Conservation (phyloP, 2,888 invertebrate species). For the Catocala nupta region DNA sequence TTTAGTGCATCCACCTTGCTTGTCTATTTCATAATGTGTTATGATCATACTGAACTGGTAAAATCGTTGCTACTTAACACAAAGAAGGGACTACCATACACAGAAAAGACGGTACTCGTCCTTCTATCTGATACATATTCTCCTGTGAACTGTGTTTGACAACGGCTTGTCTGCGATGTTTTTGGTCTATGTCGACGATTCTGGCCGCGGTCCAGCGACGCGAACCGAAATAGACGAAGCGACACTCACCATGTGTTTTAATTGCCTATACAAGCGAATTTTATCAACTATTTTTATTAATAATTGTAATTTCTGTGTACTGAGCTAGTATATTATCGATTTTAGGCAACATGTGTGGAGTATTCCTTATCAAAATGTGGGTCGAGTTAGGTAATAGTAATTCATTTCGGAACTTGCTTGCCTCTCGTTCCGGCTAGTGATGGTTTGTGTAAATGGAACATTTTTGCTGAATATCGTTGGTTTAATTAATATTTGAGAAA, state of each 20-base stretch:
- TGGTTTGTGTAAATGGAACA: too few relatives aligned
- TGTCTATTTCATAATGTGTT: too few relatives aligned
- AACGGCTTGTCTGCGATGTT: conserved; percentile 31
- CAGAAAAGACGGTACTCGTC: too few relatives aligned
- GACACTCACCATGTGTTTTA: conserved; percentile 68
- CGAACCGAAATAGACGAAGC: conserved; percentile 67
- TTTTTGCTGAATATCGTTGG: too few relatives aligned
- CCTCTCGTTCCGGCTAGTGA: too few relatives aligned
- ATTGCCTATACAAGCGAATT: conserved; percentile 62
- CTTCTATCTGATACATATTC: neutral
- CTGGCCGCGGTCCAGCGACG: conserved; percentile 67
- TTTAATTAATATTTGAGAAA: too few relatives aligned
- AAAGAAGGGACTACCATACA: too few relatives aligned
- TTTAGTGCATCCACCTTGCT: too few relatives aligned
- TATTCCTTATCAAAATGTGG: neutral
- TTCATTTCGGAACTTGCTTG: too few relatives aligned
- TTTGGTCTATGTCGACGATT: conserved; percentile 38
- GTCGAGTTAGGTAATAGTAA: too few relatives aligned
- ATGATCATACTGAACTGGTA: too few relatives aligned
- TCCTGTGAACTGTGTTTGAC: conserved; percentile 18
- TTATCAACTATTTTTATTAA: conserved; percentile 56
- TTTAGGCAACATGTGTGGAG: neutral
- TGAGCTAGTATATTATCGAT: neutral
- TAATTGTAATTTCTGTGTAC: conserved; percentile 48
- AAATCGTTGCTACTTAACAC: too few relatives aligned